A percentile compares a stretch with the other conserved stretches of the same genome.
Evolutionary conservation across 2,888 invertebrate genomes (phyloP).

Genomic region (Trilocha varians): DNA sequence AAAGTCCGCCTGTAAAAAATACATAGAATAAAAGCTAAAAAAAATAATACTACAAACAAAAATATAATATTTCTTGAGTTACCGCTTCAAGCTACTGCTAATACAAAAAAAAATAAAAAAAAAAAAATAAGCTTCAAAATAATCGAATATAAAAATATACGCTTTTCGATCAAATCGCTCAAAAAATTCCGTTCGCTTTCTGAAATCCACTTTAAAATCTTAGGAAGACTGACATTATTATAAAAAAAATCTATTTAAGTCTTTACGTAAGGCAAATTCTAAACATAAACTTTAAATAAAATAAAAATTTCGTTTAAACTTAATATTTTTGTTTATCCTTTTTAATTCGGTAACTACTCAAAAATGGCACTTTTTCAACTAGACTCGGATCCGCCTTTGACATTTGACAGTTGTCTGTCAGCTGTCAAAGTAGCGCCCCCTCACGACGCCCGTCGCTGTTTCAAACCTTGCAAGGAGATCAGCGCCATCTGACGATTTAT

Average conservation of each 20-base stretch:
- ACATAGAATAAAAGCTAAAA: too few relatives aligned
- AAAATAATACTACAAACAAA: too few relatives aligned
- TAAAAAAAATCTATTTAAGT: too few relatives aligned
- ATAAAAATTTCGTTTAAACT: background rate
- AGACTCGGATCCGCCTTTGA: constrained; percentile 17
- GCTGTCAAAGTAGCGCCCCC: constrained; percentile 1
- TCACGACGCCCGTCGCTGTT: constrained; percentile 7
- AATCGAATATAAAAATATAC: background rate
- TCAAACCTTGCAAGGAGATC: constrained; percentile 5
- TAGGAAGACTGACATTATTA: too few relatives aligned
- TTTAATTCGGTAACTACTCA: constrained; percentile 31
- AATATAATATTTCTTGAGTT: too few relatives aligned
- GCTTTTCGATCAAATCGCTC: background rate
- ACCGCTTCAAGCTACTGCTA: background rate
- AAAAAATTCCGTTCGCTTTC: background rate
- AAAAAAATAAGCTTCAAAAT: background rate
- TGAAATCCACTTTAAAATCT: too few relatives aligned
- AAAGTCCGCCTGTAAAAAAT: too few relatives aligned
- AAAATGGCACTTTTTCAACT: constrained; percentile 35
- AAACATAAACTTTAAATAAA: too few relatives aligned
- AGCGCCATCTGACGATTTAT: constrained; percentile 12
- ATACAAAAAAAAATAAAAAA: background rate
- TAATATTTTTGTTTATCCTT: background rate
- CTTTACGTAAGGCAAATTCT: too few relatives aligned
- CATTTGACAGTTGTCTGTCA: constrained; percentile 5